Evolutionary conservation across 2,888 invertebrate species (phyloP), one percentile per base, ranked within the genome.

Genomic region (Dugesia japonica): DNA sequence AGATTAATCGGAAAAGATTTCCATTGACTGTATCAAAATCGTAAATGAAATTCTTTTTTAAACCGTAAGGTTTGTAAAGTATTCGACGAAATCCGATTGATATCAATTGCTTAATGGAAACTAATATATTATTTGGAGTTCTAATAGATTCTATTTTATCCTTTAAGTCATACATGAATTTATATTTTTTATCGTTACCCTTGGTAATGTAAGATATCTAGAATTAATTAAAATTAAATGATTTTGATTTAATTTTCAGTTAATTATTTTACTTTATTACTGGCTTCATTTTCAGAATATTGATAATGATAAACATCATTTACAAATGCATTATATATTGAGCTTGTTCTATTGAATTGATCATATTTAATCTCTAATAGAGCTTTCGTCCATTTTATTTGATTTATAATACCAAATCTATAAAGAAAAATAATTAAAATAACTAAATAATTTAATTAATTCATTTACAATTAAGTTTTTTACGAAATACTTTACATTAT

Each of bases 41-140:
- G 56, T 56, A 56, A n/a, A 56, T 56, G 17, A 56, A 56, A 23
- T 56, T 56, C 23, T 1, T 4, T n/a, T 9, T 23, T 20, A 56
- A 4, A 4, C 56, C 56, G n/a, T 56, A 56, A n/a, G 56, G 56
- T 56, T 56, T n/a, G 56, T 56, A 56, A 4, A 56, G 23, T 13
- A 56, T 56, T 56, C 56, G 56, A 56, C 56, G 56, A 56, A 9
- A 56, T n/a, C 56, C 56, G n/a, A 56, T 56, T n/a, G 56, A 56
- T 9, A 56, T 56, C 20, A 56, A 23, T n/a, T 56, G 56, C 17
- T 56, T 56, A n/a, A 56, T 7, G 56, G n/a, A 56, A 4, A 56
- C 17, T 4, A 9, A 56, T 4, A 56, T 23, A n/a, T 56, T 23
- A 23, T 56, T 56, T n/a, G 56, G 56, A 56, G 56, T 56, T 20